Evolutionary conservation across 2,113 vertebrate species (phyloP), one percentile per base, ranked within the genome.

Genomic region (Mesocricetus auratus): DNA sequence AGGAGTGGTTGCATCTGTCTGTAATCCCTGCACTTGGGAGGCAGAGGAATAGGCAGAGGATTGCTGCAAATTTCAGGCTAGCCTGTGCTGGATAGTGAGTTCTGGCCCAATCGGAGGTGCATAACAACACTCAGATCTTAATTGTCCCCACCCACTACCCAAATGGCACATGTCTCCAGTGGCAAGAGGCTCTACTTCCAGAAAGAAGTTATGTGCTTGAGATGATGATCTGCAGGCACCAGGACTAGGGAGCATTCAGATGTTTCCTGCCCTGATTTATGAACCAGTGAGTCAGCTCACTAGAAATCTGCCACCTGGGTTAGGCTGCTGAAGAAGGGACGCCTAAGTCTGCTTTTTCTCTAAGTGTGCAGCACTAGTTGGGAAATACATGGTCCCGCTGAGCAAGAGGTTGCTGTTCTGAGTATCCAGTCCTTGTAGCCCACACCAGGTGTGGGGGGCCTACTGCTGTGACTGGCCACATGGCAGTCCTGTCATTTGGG

Each of bases 181-280:
- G 86, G 60, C 75, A 71, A 94, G 81, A 83, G 68, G 53, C 33
- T 94, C 36, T 86, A 3, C 73, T 50, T 83, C 1, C 26, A 71
- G 64, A 50, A 95, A 75, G 50, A 81, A 26, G 36, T 62, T 93
- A 42, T 33, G 33, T 6, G 62, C 33, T 60, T 77, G 56, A n/a
- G 39, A 82, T 33, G 58, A 96, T 22, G 39, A 60, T 68, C 29
- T 50, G 69, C 56, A 64, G 71, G 74, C 58, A 36, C 26, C 45
- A 42, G 0, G 19, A 53, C 39, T n/a, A 69, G 73, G 75, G 85
- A 77, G 68, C 77, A 24, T 22, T 64, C 64, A 60, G 26, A 13
- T n/a, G 0, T 92, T 96, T 86, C 45, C 93, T 71, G 71, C 26
- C 15, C 39, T 92, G 78, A 77, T 95, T 97, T 68, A 31, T 85